Conservation (phyloP, 2,888 invertebrate genomes). For the Phytoseiulus persimilis region DNA sequence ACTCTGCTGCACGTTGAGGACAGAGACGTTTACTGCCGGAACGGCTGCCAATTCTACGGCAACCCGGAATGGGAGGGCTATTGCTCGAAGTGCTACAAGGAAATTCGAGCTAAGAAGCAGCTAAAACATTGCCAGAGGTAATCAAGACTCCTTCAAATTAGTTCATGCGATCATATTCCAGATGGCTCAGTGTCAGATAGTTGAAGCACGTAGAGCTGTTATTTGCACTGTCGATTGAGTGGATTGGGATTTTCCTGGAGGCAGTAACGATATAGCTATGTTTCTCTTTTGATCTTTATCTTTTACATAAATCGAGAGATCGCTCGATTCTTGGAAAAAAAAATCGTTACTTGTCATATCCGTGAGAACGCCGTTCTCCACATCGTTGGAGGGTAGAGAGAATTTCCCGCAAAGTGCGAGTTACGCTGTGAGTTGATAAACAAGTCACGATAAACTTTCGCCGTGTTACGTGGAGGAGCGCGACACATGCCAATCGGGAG, state of each 20-base stretch:
- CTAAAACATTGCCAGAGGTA: slow-evolving; percentile 41
- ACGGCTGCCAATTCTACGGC: slow-evolving; percentile 92
- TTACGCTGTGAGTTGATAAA: no score
- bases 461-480: slow-evolving; percentile 36
- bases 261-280: no score
- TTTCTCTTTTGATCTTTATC: no score
- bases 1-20: slow-evolving; percentile 40
- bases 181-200: no score
- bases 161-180: not conserved
- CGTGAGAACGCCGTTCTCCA: not conserved
- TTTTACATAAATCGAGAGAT: no score
- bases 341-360: not conserved
- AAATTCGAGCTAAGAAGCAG: slow-evolving; percentile 56
- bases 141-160: not conserved
- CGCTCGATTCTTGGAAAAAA: no score
- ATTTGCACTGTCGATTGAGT: no score
- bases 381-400: no score
- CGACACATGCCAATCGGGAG: slow-evolving; percentile 18
- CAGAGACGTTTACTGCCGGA: slow-evolving; percentile 78
- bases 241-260: no score
- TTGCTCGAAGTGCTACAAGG: slow-evolving; percentile 91
- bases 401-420: no score
- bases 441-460: not conserved
- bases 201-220: no score
- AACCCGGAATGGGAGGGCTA: slow-evolving; percentile 96